These are phyloP conservation scores for Gobio gobio DNA, from an alignment of 2,113 vertebrate species.

Conservation along the genomic window DNA sequence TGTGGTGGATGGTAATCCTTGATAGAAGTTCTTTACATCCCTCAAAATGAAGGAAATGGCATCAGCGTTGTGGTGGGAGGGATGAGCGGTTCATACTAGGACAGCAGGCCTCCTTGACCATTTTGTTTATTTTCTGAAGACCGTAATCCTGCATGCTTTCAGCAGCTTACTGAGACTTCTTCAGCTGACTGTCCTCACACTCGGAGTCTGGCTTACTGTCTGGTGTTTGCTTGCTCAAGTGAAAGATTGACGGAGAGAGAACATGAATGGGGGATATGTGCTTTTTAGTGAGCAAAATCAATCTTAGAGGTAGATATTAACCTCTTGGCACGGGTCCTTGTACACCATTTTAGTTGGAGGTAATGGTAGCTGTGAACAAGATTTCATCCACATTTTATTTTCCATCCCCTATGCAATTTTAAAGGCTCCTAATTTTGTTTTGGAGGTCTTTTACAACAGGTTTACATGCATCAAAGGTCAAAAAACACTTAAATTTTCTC, in stretches of 20 bases:
- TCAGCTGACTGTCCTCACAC: constrained; percentile 32
- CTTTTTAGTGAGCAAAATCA: background rate
- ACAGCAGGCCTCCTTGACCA: constrained; percentile 8
- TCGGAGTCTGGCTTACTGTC: constrained; percentile 27
- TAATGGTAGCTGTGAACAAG: background rate
- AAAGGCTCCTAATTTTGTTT: too few species aligned
- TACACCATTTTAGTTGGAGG: background rate
- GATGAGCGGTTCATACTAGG: constrained; percentile 22
- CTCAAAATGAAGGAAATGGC: background rate
- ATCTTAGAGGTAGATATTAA: background rate
- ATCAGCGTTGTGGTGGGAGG: constrained; percentile 19
- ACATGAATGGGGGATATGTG: background rate
- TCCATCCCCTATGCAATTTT: too few species aligned
- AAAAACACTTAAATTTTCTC: too few species aligned
- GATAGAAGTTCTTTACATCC: background rate
- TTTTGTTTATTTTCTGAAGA: constrained; percentile 47
- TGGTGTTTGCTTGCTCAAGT: constrained; percentile 17
- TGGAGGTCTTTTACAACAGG: too few species aligned
- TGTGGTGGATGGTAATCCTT: background rate
- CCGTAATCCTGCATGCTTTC: constrained; percentile 45
- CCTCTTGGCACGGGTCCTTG: background rate
- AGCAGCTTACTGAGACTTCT: constrained; percentile 44
- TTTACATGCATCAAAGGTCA: too few species aligned
- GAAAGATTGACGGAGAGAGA: constrained; percentile 8
- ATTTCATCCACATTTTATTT: background rate